Percentiles rank a stretch among this genome's conserved stretches.
These are phyloP conservation scores for Pseudonaja textilis DNA, from an alignment of 2,113 vertebrate genomes.

Conservation along the genomic window DNA sequence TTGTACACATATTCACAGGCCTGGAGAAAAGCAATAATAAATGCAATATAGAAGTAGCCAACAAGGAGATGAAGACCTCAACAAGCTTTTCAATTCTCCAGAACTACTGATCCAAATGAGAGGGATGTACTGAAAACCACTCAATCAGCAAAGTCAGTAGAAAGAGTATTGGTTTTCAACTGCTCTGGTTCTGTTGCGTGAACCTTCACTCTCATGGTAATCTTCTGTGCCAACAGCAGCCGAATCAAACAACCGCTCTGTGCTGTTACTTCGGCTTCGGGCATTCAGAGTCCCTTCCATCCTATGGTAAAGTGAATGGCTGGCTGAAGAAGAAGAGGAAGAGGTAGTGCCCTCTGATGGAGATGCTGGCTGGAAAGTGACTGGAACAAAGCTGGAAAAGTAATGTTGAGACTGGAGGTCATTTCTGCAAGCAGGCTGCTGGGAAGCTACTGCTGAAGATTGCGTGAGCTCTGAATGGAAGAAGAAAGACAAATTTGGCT, in stretches of 20 bases:
- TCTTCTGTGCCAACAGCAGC: slow-evolving; percentile 73
- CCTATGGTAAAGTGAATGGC: slow-evolving; percentile 60
- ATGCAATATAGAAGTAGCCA: not conserved
- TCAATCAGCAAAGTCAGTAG: slow-evolving; percentile 74
- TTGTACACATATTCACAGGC: not conserved
- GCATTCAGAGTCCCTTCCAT: slow-evolving; percentile 63
- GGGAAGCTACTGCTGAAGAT: slow-evolving; percentile 60
- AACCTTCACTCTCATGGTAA: slow-evolving; percentile 82
- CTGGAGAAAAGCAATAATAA: not conserved
- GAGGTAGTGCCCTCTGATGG: slow-evolving; percentile 54
- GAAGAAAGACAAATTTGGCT: not conserved
- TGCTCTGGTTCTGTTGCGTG: slow-evolving; percentile 80
- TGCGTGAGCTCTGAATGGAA: slow-evolving; percentile 67
- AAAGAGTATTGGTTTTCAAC: slow-evolving; percentile 98
- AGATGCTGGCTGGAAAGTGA: slow-evolving; percentile 37
- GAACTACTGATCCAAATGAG: not conserved
- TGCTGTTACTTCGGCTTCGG: slow-evolving; percentile 85
- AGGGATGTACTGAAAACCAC: not conserved
- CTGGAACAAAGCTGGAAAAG: slow-evolving; percentile 73
- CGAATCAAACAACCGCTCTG: slow-evolving; percentile 84
- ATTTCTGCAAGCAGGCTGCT: slow-evolving; percentile 73
- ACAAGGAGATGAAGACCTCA: not conserved
- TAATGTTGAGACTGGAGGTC: slow-evolving; percentile 79
- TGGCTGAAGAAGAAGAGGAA: slow-evolving; percentile 55
- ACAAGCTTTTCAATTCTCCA: not conserved